Evolutionary conservation across 2,888 invertebrate genomes (phyloP).

Genomic region (Tetramorium bicarinatum): DNA sequence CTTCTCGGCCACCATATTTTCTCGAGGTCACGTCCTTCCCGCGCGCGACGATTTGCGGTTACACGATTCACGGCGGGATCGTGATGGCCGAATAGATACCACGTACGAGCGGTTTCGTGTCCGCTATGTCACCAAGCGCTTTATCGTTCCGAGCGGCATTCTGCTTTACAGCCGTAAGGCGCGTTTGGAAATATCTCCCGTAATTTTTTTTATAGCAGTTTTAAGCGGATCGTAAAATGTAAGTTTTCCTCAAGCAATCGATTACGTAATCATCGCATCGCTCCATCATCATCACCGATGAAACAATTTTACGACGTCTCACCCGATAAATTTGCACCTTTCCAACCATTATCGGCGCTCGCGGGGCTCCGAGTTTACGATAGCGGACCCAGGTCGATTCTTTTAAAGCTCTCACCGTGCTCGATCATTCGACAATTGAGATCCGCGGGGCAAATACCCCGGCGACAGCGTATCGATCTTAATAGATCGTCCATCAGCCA

Average conservation of each 20-base stretch:
- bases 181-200: neutral
- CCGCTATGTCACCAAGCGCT: slow-evolving; percentile 42
- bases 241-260: neutral
- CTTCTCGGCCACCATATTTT: slow-evolving; percentile 41
- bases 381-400: slow-evolving; percentile 27
- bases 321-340: neutral
- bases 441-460: slow-evolving; percentile 61
- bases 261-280: neutral
- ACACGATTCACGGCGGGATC: slow-evolving; percentile 57
- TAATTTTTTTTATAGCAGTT: neutral
- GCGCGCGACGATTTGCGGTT: slow-evolving; percentile 69
- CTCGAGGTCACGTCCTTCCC: slow-evolving; percentile 71
- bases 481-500: slow-evolving; percentile 79
- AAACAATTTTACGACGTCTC: neutral
- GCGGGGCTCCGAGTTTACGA: neutral
- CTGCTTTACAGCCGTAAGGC: neutral
- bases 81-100: slow-evolving; percentile 56
- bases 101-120: slow-evolving; percentile 40
- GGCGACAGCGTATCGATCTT: slow-evolving; percentile 77
- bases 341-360: neutral
- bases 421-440: slow-evolving; percentile 54
- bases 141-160: slow-evolving; percentile 29
- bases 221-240: slow-evolving; percentile 2
- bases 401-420: slow-evolving; percentile 26
- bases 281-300: neutral